Base-by-base conservation (phyloP, 37 sponge, comb jelly and placozoan species). In the Hexactinellida sp. region DNA sequence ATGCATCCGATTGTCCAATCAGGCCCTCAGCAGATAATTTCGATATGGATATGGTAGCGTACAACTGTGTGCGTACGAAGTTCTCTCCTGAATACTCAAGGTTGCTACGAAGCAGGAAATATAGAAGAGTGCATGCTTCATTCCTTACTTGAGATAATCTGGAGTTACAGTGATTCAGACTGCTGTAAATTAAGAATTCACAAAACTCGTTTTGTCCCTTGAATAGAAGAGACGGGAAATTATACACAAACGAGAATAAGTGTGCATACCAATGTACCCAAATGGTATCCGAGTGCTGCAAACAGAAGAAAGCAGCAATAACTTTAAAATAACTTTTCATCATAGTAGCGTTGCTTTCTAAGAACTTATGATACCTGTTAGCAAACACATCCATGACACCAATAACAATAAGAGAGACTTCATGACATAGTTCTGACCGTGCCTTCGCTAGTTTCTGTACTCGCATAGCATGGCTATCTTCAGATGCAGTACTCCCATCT, bases 81-180 rank as follows among this genome's bases (percentile, higher is more conserved):
- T 91, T 84, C 38, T 87, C 89, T 38, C 82, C 90, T 82, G 90
- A 91, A 37, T 84, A 89, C 37, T 91, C 91, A 55, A 87, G 90
- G 41, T 94, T 96, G 38, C 86, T 82, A 38, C 89, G 82, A 89
- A 96, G 91, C 52, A 94, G 32, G 38, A 96, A 88, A 38, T 92
- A 94, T 38, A 96, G 82, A 13, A 94, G 51, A 35, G 86, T 86
- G 24, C 83, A 39, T n/a, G 93, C 93, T 90, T 95, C 92, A 38
- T 86, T 84, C 30, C 94, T 90, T 36, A 92, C 90, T 32, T 83
- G 34, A 10, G 85, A 23, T 5, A 95, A 38, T 24, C 88, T 76
- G 7, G 93, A 95, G 87, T 95, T 95, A 37, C 94, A 93, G 84
- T 55, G 55, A 36, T 7, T 19, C 9, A 85, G 24, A 30, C 37